Base-by-base conservation (phyloP, 2,113 vertebrate genomes). In the Scolopax mira region DNA sequence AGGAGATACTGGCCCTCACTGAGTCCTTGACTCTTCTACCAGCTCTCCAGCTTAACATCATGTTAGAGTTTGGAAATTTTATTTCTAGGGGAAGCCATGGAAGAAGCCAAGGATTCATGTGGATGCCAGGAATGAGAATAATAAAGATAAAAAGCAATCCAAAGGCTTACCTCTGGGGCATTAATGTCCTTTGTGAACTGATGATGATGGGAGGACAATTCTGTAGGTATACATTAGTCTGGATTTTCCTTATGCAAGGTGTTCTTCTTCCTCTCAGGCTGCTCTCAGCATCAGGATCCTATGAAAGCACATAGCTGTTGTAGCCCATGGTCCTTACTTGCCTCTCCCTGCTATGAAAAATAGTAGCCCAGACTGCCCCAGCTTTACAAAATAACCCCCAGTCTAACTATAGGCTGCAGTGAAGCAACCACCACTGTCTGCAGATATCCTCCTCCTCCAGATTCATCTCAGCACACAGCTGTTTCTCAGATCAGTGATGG, bases 351-450 rank as follows among this genome's bases (percentile, higher is more conserved):
- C 3, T 35, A n/a, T 5, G 7, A 78, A 58, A 80, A 79, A 22
- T 0, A 55, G 58, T 2, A 80, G 16, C 41, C 9, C 46, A 57
- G 8, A 57, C 14, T 72, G 48, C 0, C 3, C 3, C 3, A 4
- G 3, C 25, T 57, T 62, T 25, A 28, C 62, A 35, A 70, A 67
- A 35, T 28, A 65, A 44, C 16, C 16, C 13, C 39, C 6, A 35
- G 16, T 14, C 46, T 41, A 49, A 28, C 54, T 61, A 13, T 48
- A 80, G 41, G 24, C 22, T 73, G 27, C 14, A 61, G 18, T 27
- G 46, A n/a, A 87, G 14, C 69, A 78, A n/a, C 24, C 55, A 14
- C 9, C 13, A 2, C 37, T 18, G 30, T 75, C 72, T 65, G 18
- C 51, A 93, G 69, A 25, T 49, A 3, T 31, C 7, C 16, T 78